phyloP scores from a whole-genome alignment of 2,113 vertebrate genomes.

The Oreocharis arfaki region DNA sequence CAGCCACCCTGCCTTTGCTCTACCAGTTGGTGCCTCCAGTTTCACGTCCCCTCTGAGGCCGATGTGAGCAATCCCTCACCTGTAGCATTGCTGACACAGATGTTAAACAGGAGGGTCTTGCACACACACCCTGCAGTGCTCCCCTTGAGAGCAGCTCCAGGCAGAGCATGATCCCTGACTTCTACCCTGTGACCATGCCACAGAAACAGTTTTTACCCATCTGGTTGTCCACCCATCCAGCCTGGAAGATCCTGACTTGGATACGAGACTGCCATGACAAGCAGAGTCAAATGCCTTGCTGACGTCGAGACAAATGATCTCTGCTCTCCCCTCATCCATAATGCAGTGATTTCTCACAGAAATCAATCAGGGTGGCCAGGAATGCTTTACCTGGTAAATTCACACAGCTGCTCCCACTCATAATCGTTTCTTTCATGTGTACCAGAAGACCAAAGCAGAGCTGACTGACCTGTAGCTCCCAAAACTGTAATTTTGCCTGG shows the following conservation, averaged over 20 bases:
- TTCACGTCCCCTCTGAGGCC: not conserved
- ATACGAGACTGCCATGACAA: not conserved
- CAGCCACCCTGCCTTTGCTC: not conserved
- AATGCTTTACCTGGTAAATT: not conserved
- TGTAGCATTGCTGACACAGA: accelerated
- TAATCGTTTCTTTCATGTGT: not conserved
- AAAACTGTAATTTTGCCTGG: not conserved
- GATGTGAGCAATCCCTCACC: not conserved
- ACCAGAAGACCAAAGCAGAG: not conserved
- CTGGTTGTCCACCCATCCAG: not conserved
- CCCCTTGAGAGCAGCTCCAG: not conserved
- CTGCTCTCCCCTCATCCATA: not conserved
- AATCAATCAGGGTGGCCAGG: not conserved
- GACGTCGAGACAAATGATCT: not conserved
- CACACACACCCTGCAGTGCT: not conserved
- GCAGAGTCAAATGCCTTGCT: not conserved
- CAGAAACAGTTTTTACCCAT: not conserved
- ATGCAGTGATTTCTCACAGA: not conserved
- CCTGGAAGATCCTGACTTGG: not conserved
- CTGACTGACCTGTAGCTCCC: not conserved
- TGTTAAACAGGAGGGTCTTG: not conserved
- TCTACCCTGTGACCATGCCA: not conserved
- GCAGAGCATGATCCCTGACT: not conserved
- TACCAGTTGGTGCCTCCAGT: not conserved
- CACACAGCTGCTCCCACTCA: not conserved